Base-by-base conservation (phyloP, 2,797 vertebrate species). In the Rousettus madagascariensis region DNA sequence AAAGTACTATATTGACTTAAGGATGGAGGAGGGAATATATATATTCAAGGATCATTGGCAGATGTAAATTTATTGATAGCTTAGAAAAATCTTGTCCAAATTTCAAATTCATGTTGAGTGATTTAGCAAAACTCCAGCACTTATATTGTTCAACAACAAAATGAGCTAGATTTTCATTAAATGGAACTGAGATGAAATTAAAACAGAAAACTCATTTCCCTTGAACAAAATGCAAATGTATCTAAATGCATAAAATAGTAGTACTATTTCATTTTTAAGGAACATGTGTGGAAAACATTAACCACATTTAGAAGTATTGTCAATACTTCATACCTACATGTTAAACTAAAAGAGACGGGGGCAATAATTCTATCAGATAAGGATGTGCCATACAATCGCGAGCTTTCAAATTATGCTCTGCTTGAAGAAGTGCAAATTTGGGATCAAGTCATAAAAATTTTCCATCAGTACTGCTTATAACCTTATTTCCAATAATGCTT, bases 91-190 rank as follows among this genome's bases (percentile, higher is more conserved):
- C 80, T 97, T 86, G 55, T 96, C 94, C 86, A 95, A 91, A 96
- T 98, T 98, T 97, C 84, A 96, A 96, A 96, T 8, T 93, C 88
- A 71, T 20, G 78, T 36, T 77, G 79, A 98, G 84, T 94, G 46
- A 97, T 97, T 97, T 97, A 98, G 72, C 78, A 7, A 0, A 97
- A 98, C 94, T 79, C 74, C 9, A 95, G 78, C 94, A 92, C 96
- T 98, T 97, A 79, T 38, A 9, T 84, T 97, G 95, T 97, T 97
- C 57, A 97, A 96, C 97, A 92, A 5, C 93, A 97, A 97, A 98
- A 97, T 94, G 97, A 97, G 93, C 79, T 97, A 96, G 92, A 96
- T 91, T 98, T 98, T 98, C 98, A 98, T 98, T 98, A 98, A 98
- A 97, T 91, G 96, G 92, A 97, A 97, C 38, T 0, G 12, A 97